Percentiles rank a stretch among this genome's conserved stretches.
These are phyloP conservation scores for Arizona elegans DNA, from an alignment of 2,113 vertebrate genomes.

Conservation along the genomic window DNA sequence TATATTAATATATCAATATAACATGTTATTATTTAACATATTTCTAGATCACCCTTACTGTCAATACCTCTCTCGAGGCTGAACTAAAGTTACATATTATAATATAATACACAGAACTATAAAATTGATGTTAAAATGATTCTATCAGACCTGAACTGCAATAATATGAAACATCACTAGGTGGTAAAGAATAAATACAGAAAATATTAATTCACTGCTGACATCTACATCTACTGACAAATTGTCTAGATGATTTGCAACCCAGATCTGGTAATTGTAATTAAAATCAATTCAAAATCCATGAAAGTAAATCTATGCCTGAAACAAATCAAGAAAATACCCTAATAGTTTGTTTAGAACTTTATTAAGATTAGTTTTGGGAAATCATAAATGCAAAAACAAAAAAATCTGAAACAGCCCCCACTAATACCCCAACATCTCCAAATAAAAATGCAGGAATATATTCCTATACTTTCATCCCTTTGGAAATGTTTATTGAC, in stretches of 20 bases:
- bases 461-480: neutral
- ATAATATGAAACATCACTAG: neutral
- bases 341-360: neutral
- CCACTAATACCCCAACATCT: neutral
- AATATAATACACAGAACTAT: neutral
- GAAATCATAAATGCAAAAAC: neutral
- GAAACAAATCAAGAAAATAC: no score
- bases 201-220: neutral
- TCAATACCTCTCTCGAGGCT: neutral
- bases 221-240: neutral
- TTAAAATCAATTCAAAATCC: no score
- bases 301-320: no score
- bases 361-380: neutral
- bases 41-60: neutral
- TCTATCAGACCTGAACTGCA: neutral
- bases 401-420: neutral
- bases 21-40: neutral
- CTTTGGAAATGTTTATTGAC: neutral
- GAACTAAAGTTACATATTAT: neutral
- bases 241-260: neutral
- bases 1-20: neutral
- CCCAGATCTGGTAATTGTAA: no score
- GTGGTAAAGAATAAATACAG: neutral
- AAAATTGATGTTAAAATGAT: neutral
- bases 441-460: neutral